Evolutionary conservation across 1,140 invertebrate species (phyloP).

Genomic region (Theocolax elegans): DNA sequence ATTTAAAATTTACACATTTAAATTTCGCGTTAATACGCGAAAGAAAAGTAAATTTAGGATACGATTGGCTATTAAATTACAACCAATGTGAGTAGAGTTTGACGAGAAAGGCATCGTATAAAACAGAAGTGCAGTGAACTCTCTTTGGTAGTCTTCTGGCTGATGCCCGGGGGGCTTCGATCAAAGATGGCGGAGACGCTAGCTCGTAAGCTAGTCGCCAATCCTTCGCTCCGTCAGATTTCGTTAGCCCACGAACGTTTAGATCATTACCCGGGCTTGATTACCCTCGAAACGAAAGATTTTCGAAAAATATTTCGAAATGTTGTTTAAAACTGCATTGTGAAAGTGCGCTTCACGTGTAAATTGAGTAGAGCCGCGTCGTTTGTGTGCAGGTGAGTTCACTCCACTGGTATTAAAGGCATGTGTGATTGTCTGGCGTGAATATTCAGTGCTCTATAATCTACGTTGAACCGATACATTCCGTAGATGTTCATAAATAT

Average conservation of each 20-base stretch:
- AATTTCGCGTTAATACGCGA: no score
- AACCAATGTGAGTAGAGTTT: not conserved
- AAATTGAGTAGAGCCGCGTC: no score
- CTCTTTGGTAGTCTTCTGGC: constrained; percentile 22
- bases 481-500: no score
- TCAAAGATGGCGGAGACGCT: constrained; percentile 38
- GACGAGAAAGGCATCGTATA: not conserved
- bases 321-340: not conserved
- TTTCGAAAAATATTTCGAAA: not conserved
- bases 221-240: not conserved
- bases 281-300: not conserved
- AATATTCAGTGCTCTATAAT: no score
- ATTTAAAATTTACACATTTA: no score
- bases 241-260: not conserved
- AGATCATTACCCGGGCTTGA: not conserved
- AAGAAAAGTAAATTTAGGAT: no score
- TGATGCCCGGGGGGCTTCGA: not conserved
- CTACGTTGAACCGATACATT: no score
- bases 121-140: constrained; percentile 20
- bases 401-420: no score
- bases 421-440: no score
- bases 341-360: not conserved
- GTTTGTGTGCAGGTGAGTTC: not conserved
- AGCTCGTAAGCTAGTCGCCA: constrained; percentile 1
- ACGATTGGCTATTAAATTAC: no score